Conservation (phyloP, 2,888 invertebrate genomes). For the Pyrrhosoma nymphula region DNA sequence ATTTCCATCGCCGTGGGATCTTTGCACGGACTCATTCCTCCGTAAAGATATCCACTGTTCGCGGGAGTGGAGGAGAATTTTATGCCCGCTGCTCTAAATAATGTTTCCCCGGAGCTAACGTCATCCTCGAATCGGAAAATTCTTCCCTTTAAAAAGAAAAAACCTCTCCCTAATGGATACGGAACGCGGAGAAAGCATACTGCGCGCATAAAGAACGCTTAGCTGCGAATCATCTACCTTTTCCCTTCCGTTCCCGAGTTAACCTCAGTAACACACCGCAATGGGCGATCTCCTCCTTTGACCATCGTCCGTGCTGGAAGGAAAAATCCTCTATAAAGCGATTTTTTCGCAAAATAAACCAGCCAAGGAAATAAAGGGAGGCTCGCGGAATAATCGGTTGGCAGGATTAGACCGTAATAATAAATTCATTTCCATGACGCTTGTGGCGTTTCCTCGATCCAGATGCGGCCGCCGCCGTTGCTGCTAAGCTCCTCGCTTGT, state of each 20-base stretch:
- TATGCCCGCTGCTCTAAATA: background rate
- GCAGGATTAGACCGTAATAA: constrained; percentile 36
- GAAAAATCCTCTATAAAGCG: constrained; percentile 31
- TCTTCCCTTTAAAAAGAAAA: background rate
- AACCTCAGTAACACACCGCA: background rate
- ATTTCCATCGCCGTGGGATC: background rate
- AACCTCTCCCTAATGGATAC: background rate
- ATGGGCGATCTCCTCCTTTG: background rate
- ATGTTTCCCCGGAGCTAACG: background rate
- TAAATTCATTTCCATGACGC: background rate
- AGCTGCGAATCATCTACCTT: background rate
- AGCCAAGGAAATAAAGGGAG: constrained; percentile 28
- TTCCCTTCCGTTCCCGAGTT: background rate
- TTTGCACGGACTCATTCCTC: background rate
- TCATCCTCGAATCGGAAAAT: constrained; percentile 10
- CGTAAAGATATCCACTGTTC: background rate
- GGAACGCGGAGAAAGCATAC: constrained; percentile 26
- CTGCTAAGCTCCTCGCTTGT: background rate
- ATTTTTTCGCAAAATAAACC: constrained; percentile 39
- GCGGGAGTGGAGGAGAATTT: background rate
- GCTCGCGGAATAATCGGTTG: background rate
- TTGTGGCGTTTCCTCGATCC: background rate
- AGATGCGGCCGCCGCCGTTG: background rate
- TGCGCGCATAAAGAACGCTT: constrained; percentile 29
- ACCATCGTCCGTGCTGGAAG: background rate